Conservation (phyloP, 2,797 vertebrate species). For the Atherinosoma microstoma region DNA sequence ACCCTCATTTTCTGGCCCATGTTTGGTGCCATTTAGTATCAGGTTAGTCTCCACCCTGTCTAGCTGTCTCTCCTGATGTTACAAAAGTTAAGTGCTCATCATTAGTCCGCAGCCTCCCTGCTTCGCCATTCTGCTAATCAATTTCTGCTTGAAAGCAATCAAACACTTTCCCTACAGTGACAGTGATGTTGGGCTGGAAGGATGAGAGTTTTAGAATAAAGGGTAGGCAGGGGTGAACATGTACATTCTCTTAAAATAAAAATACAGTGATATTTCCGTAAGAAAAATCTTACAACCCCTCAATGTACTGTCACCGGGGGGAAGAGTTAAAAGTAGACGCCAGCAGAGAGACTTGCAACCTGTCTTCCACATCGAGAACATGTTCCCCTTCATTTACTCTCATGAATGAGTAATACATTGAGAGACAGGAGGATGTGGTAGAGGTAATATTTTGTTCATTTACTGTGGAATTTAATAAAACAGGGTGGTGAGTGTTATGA, state of each 20-base stretch:
- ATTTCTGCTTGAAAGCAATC: slow-evolving; percentile 33
- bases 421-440: slow-evolving; percentile 3
- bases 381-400: slow-evolving; percentile 71
- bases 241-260: neutral
- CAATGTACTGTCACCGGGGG: slow-evolving; percentile 25
- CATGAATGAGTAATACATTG: slow-evolving; percentile 68
- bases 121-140: slow-evolving; percentile 35
- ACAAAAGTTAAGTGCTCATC: slow-evolving; percentile 51
- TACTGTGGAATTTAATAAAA: slow-evolving; percentile 34
- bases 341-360: slow-evolving; percentile 53
- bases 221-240: neutral
- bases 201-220: slow-evolving; percentile 15
- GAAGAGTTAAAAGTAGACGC: slow-evolving; percentile 53
- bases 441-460: slow-evolving; percentile 26
- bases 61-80: slow-evolving; percentile 24
- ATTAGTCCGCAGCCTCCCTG: slow-evolving; percentile 28
- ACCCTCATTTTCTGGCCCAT: slow-evolving; percentile 28
- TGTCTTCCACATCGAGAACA: slow-evolving; percentile 48
- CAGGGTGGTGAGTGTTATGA: neutral
- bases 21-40: slow-evolving; percentile 26
- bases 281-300: slow-evolving; percentile 23
- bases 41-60: slow-evolving; percentile 42
- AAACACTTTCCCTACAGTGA: slow-evolving; percentile 23
- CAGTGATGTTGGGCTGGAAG: neutral
- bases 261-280: slow-evolving; percentile 10